A percentile compares a stretch with the other conserved stretches of the same genome.
phyloP scores from a whole-genome alignment of 2,888 invertebrate genomes.

The Agrenia bidenticulata region DNA sequence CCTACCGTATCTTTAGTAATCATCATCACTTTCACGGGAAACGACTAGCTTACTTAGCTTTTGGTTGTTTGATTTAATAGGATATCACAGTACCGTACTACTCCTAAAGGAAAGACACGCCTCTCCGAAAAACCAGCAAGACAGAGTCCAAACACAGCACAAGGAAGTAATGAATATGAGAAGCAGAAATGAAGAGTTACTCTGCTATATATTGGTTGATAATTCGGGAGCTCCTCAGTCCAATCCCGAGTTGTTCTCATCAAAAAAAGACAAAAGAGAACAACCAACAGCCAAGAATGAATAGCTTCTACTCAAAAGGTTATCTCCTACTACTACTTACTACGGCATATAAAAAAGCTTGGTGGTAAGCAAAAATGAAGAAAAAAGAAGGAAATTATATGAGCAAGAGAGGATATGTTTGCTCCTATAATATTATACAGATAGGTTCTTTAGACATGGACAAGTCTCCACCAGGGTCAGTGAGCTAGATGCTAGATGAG shows the following conservation, averaged over 20 bases:
- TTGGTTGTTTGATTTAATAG: conserved; percentile 3
- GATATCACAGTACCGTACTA: neutral
- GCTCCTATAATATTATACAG: too few species aligned
- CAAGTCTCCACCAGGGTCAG: too few species aligned
- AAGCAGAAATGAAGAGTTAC: conserved; percentile 1
- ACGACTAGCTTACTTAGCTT: neutral
- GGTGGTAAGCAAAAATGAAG: conserved; percentile 16
- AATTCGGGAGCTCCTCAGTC: conserved; percentile 3
- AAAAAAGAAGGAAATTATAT: conserved; percentile 13
- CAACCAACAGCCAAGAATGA: neutral
- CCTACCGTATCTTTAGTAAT: neutral
- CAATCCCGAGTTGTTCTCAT: conserved; percentile 6
- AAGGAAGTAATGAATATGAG: conserved; percentile 5
- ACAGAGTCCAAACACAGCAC: too few species aligned
- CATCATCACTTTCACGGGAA: neutral
- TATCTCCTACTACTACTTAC: conserved; percentile 6
- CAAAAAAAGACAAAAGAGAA: conserved; percentile 10
- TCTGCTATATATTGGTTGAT: neutral
- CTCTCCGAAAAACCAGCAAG: too few species aligned
- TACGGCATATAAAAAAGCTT: conserved; percentile 8
- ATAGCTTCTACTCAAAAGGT: conserved; percentile 11
- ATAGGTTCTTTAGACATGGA: too few species aligned
- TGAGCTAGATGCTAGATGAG: too few species aligned
- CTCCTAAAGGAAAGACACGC: neutral
- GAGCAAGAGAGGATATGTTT: too few species aligned